Evolutionary conservation across 2,888 invertebrate species (phyloP), one percentile per base, ranked within the genome.

Genomic region (Furcula furcula): DNA sequence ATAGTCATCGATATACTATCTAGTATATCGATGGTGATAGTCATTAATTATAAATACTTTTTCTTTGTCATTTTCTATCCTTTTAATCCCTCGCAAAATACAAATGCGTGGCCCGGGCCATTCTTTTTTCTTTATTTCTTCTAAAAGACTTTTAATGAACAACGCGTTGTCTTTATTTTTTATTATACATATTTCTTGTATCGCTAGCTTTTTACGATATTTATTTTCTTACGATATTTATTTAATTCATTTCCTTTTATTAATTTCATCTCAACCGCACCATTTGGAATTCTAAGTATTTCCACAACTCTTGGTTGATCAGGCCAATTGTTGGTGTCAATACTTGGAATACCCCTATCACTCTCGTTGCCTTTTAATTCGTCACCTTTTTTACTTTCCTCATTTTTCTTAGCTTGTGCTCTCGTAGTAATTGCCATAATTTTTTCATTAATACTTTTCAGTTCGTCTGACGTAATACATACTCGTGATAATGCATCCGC

Each of bases 291-390:
- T 7, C 6, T 33, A 28, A 21, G 21, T 14, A 6, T 33, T 15
- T 12, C 33, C n/a, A 28, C 19, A 12, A 33, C 21, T 7, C 19
- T 27, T 19, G 33, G 27, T 19, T 28, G 27, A 27, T 20, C 27
- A 33, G 27, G 33, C 33, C 27, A 9, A n/a, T 4, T 16, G 33
- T 12, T n/a, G n/a, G n/a, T 7, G 12, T 27, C 23, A 23, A 23
- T 9, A 9, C 2, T 19, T 14, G 9, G 13, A 20, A 14, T 26
- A 9, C 25, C 9, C 16, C 11, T 22, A 23, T 14, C 4, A 6
- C n/a, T n/a, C n/a, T n/a, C n/a, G n/a, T n/a, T n/a, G n/a, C n/a
- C n/a, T n/a, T n/a, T n/a, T n/a, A n/a, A n/a, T n/a, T n/a, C n/a
- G n/a, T n/a, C n/a, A n/a, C n/a, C n/a, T n/a, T n/a, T n/a, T n/a